These are phyloP conservation scores for Saccopteryx leptura DNA, from an alignment of 2,113 vertebrate species.

Conservation along the genomic window DNA sequence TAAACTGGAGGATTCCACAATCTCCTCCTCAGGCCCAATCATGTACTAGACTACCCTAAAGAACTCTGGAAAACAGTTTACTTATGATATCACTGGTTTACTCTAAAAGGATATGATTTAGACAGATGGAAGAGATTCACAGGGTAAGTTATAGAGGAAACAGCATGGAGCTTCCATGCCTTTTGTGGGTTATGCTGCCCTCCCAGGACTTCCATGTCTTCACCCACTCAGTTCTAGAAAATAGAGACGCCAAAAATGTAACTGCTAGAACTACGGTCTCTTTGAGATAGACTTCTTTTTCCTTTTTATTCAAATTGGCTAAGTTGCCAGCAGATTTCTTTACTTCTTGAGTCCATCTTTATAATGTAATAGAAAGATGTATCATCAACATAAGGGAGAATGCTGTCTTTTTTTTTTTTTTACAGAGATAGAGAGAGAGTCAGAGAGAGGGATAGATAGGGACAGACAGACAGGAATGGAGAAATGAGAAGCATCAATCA, in stretches of 20 bases:
- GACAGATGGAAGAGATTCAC: neutral
- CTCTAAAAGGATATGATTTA: neutral
- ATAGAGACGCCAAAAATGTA: neutral
- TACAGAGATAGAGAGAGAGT: no score
- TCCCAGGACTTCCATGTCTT: neutral
- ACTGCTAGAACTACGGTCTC: neutral
- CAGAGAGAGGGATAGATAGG: no score
- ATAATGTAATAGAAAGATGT: neutral
- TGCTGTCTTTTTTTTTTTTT: neutral
- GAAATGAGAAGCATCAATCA: no score
- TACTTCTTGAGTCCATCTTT: constrained; percentile 28
- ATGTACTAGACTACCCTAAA: neutral
- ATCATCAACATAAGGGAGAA: neutral
- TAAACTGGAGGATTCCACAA: neutral
- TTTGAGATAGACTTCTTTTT: neutral
- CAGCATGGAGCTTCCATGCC: neutral
- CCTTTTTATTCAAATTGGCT: neutral
- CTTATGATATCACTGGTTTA: neutral
- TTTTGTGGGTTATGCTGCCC: neutral
- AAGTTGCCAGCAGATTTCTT: neutral
- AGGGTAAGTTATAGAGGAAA: neutral
- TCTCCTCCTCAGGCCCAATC: neutral
- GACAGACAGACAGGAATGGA: no score
- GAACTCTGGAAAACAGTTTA: neutral
- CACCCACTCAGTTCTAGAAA: neutral